Evolutionary conservation across 30 jellyfish, hydroid and myxozoan genomes (phyloP).

Genomic region (Turritopsis rubra): DNA sequence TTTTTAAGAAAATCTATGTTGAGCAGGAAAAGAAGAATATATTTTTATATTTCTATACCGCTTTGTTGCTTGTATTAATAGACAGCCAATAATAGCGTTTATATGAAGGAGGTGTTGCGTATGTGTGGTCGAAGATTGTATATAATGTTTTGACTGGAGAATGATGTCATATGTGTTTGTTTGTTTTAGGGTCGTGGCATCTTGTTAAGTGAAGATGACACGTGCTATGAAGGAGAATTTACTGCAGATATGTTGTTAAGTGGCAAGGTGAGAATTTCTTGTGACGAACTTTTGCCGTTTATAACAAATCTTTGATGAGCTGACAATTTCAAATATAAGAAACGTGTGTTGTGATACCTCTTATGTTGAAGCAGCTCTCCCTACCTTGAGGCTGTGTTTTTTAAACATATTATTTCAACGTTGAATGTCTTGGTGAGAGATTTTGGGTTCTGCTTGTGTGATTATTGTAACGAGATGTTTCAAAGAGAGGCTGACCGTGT

Average conservation of each 20-base stretch:
- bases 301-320: neutral
- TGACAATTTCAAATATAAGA: too few relatives aligned
- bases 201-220: constrained; percentile 86
- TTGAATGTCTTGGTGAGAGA: too few relatives aligned
- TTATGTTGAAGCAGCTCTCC: neutral
- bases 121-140: neutral
- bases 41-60: too few relatives aligned
- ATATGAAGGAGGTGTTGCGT: too few relatives aligned
- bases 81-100: too few relatives aligned
- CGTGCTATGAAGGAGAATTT: constrained; percentile 93
- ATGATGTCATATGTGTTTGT: neutral
- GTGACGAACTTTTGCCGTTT: neutral
- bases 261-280: constrained; percentile 55
- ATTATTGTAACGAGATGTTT: too few relatives aligned
- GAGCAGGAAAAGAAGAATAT: too few relatives aligned
- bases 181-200: constrained; percentile 69
- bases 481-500: neutral
- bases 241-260: constrained; percentile 88
- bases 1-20: too few relatives aligned
- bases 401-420: too few relatives aligned
- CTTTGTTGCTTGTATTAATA: too few relatives aligned
- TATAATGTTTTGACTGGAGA: neutral
- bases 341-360: neutral
- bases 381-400: neutral
- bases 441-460: too few relatives aligned